phyloP scores from a whole-genome alignment of 2,797 vertebrate species.

The Crax fasciolata region DNA sequence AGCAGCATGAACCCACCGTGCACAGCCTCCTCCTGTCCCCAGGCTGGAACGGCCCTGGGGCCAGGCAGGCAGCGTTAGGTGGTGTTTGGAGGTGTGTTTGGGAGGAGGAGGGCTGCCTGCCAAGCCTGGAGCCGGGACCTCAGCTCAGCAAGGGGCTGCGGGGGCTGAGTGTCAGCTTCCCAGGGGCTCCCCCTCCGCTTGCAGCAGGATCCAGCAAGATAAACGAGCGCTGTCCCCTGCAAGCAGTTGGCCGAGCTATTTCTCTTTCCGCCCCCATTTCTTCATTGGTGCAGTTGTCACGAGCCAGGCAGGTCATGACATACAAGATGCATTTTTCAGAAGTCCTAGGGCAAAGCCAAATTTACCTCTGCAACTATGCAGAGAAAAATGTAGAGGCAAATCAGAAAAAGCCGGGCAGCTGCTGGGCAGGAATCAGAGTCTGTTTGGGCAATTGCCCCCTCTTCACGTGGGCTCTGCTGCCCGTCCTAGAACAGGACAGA shows the following conservation, averaged over 20 bases:
- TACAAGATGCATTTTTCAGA: conserved; percentile 58
- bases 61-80: neutral
- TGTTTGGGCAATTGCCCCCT: neutral
- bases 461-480: neutral
- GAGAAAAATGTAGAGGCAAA: conserved; percentile 45
- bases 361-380: conserved; percentile 45
- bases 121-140: neutral
- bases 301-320: conserved; percentile 70
- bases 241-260: conserved; percentile 74
- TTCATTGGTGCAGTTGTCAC: conserved; percentile 67
- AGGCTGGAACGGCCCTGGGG: neutral
- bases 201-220: conserved; percentile 32
- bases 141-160: neutral
- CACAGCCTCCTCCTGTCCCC: neutral
- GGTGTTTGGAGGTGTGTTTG: neutral
- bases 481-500: neutral
- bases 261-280: conserved; percentile 65
- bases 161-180: neutral
- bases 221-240: conserved; percentile 48
- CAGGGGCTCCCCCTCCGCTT: neutral
- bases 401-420: conserved; percentile 34
- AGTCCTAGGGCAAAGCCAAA: conserved; percentile 39
- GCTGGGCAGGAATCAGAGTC: neutral
- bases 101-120: neutral
- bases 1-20: neutral